A percentile compares a stretch with the other conserved stretches of the same genome.
phyloP scores from a whole-genome alignment of 2,113 vertebrate genomes.

The Plotosus lineatus region DNA sequence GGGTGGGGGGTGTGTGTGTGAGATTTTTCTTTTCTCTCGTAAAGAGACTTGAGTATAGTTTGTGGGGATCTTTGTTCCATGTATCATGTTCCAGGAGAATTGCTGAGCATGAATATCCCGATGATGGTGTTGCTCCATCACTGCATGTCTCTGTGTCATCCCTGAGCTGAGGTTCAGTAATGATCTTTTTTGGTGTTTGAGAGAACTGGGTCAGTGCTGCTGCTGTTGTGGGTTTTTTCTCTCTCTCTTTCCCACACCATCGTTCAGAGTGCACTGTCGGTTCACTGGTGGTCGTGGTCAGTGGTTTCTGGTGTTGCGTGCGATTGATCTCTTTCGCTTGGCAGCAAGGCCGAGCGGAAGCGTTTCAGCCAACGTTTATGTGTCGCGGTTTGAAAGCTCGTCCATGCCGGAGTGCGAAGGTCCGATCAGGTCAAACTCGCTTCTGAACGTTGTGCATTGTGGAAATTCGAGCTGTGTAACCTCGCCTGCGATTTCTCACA shows the following conservation, averaged over 20 bases:
- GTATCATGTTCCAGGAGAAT: too few relatives aligned
- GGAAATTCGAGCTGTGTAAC: conserved; percentile 8
- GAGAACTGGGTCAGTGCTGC: conserved; percentile 41
- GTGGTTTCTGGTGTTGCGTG: conserved; percentile 65
- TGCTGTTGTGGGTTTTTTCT: not conserved
- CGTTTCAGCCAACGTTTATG: conserved; percentile 68
- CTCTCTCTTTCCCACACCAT: conserved; percentile 34
- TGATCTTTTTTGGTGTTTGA: conserved; percentile 49
- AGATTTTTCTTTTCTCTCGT: not conserved
- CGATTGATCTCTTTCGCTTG: conserved; percentile 64
- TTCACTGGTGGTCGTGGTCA: conserved; percentile 58
- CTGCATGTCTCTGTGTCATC: conserved; percentile 51
- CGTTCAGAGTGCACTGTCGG: conserved; percentile 59
- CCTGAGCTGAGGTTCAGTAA: conserved; percentile 47
- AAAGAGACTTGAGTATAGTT: not conserved
- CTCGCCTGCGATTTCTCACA: not conserved
- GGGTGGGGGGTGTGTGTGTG: too few relatives aligned
- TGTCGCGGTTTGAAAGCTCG: conserved; percentile 64
- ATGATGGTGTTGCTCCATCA: conserved; percentile 48
- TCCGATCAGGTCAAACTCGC: conserved; percentile 18
- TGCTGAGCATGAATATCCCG: not conserved
- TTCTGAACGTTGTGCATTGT: not conserved
- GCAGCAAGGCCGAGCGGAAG: conserved; percentile 61
- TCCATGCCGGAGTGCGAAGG: conserved; percentile 53
- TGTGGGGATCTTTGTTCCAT: too few relatives aligned